Base-by-base conservation (phyloP, 1,140 invertebrate species). In the Tetramorium parvispinum region DNA sequence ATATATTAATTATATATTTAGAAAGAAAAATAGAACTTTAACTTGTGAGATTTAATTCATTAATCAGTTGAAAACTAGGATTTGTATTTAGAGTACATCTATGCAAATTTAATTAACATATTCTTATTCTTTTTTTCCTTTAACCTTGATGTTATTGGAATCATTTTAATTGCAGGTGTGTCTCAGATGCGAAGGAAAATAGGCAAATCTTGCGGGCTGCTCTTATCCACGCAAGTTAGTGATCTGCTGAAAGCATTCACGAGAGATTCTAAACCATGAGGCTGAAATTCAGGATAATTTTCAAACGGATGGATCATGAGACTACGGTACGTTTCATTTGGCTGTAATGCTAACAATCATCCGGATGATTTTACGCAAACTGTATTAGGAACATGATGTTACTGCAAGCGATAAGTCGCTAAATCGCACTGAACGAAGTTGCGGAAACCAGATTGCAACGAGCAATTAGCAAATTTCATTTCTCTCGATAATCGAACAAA, bases 331-430 rank as follows among this genome's bases (percentile, higher is more conserved):
- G 57, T 57, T 18, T 77, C 59, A 87, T 87, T 75, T 73, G 68
- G 53, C 13, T 83, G n/a, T 21, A 43, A 70, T 63, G 43, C 51
- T 63, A 91, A 89, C 88, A 90, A 87, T 91, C 87, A 85, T 92
- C 66, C 51, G 77, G 59, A 77, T 85, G 85, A 49, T 88, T 87
- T 86, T 87, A 43, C 53, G 49, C 27, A n/a, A 77, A 70, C 63
- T 76, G 85, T 83, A 46, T 81, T 46, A 89, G 61, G 68, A 88
- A 73, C 91, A 92, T 92, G 89, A 89, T 92, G n/a, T n/a, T n/a
- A n/a, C n/a, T n/a, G n/a, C n/a, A n/a, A 92, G 78, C 82, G 77
- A 89, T 86, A 68, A 46, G 32, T 87, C 79, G 59, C 61, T 18
- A 18, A 65, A 61, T 53, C 46, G 66, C 55, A 82, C 83, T 83